Evolutionary conservation across 2,888 invertebrate species (phyloP).

Genomic region (Conistra vaccinii): DNA sequence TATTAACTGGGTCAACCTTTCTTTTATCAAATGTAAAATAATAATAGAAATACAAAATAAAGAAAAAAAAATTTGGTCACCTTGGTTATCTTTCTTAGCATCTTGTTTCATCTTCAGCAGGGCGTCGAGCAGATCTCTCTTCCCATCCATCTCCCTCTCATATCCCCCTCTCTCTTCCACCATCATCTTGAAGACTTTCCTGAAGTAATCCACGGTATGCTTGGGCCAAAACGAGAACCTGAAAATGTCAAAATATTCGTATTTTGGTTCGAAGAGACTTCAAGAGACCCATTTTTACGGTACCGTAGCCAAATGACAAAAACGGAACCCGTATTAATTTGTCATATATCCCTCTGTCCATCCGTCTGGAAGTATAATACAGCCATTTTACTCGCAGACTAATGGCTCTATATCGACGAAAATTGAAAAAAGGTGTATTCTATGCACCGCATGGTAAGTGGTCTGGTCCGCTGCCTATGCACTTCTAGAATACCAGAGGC

Average conservation of each 20-base stretch:
- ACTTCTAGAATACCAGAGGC: background rate
- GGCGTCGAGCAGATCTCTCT: constrained; percentile 77
- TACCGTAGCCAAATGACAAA: background rate
- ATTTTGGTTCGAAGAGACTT: background rate
- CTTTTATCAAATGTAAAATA: background rate
- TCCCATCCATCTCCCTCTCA: constrained; percentile 55
- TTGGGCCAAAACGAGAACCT: constrained; percentile 80
- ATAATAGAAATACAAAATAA: background rate
- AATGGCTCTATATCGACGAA: too few species aligned
- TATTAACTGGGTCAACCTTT: background rate
- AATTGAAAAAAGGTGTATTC: too few species aligned
- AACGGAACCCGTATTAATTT: too few species aligned
- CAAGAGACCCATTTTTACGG: background rate
- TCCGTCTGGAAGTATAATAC: too few species aligned
- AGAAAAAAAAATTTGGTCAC: background rate
- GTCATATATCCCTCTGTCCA: too few species aligned
- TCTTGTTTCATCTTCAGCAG: constrained; percentile 77
- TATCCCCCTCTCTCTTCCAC: constrained; percentile 72
- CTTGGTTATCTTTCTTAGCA: constrained; percentile 68
- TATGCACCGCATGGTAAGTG: background rate
- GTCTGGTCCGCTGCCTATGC: background rate
- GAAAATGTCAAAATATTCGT: constrained; percentile 11
- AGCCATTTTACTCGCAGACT: too few species aligned
- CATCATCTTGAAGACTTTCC: constrained; percentile 68
- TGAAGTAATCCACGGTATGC: constrained; percentile 70